phyloP scores from a whole-genome alignment of 2,797 vertebrate genomes.

The Characodon lateralis region DNA sequence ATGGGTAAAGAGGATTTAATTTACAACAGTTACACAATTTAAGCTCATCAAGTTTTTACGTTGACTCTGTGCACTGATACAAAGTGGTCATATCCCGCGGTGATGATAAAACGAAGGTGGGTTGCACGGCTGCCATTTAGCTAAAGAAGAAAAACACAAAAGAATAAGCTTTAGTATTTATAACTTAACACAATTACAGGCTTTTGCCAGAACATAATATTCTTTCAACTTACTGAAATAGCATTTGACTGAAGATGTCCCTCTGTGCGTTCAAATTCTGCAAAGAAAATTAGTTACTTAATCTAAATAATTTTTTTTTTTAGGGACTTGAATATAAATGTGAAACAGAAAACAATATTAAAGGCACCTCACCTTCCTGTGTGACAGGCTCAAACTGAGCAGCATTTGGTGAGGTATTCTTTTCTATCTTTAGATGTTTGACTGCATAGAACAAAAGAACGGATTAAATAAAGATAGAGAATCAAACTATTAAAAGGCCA shows the following conservation, averaged over 20 bases:
- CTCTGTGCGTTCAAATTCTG: slow-evolving; percentile 88
- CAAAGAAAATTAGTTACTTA: slow-evolving; percentile 33
- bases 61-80: slow-evolving; percentile 87
- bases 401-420: slow-evolving; percentile 81
- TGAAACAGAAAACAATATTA: not conserved
- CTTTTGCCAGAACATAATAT: not conserved
- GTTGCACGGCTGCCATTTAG: slow-evolving; percentile 81
- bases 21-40: slow-evolving; percentile 5
- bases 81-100: slow-evolving; percentile 92
- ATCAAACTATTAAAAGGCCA: not conserved
- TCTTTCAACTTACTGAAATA: slow-evolving; percentile 84
- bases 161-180: not conserved
- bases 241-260: slow-evolving; percentile 89
- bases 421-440: slow-evolving; percentile 87
- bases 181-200: not conserved
- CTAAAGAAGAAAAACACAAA: slow-evolving; percentile 71
- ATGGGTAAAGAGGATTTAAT: slow-evolving; percentile 8
- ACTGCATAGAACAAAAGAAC: slow-evolving; percentile 74
- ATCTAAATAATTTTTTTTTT: not conserved
- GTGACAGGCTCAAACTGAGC: slow-evolving; percentile 84
- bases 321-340: not conserved
- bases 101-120: slow-evolving; percentile 90
- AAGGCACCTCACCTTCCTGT: slow-evolving; percentile 85
- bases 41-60: slow-evolving; percentile 60
- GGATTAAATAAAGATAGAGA: not conserved